Conservation (phyloP, 2,888 invertebrate genomes). For the Acanthoscelides obtectus region DNA sequence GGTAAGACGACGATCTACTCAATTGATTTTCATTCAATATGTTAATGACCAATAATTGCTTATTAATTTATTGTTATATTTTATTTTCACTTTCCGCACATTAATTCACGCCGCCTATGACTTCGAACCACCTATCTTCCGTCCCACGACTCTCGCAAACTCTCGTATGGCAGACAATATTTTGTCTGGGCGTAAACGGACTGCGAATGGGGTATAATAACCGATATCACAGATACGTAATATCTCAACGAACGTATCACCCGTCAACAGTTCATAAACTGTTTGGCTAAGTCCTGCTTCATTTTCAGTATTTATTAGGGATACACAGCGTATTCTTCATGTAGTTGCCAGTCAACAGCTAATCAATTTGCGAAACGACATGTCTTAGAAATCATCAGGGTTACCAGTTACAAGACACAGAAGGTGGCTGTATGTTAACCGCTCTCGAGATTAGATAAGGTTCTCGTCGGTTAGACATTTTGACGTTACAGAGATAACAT, state of each 20-base stretch:
- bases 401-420: neutral
- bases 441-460: neutral
- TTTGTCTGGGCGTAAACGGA: too few relatives aligned
- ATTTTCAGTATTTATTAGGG: neutral
- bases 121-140: too few relatives aligned
- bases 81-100: too few relatives aligned
- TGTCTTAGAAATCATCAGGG: neutral
- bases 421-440: neutral
- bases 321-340: neutral
- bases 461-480: neutral
- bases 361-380: neutral
- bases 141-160: too few relatives aligned
- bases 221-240: neutral
- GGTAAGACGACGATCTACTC: too few relatives aligned
- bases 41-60: too few relatives aligned
- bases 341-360: neutral
- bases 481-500: too few relatives aligned
- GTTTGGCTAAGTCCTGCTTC: neutral
- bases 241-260: neutral
- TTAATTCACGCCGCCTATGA: too few relatives aligned
- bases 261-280: neutral
- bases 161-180: too few relatives aligned
- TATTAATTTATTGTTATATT: too few relatives aligned
- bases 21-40: too few relatives aligned
- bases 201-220: too few relatives aligned